Evolutionary conservation across 2,888 invertebrate species (phyloP), one percentile per base, ranked within the genome.

Genomic region (Macaria liturata): DNA sequence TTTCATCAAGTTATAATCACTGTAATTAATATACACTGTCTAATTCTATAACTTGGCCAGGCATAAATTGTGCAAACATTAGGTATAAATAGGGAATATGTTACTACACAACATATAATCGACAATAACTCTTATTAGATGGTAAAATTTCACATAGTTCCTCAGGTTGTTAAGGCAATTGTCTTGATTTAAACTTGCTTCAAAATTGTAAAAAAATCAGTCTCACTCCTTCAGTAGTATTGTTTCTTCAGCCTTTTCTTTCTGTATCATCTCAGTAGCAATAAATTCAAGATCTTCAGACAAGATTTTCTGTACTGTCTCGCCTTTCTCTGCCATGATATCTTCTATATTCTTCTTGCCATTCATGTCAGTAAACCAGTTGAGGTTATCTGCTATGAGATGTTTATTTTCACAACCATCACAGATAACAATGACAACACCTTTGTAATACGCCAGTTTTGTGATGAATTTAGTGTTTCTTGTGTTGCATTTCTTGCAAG

Each of bases 381-480:
- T 96, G 1, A 99, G 92, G 85, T 99, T 98, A 80, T 99, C 99
- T 0, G 99, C 99, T 67, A 99, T 98, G 32, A 99, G 91, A 86
- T 99, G 99, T 81, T 97, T 95, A 78, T 97, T 98, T 47, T 94
- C 86, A 79, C 99, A 99, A 0, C 96, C 96, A 54, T 94, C 94
- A 82, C 99, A 99, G 54, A 94, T 95, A 0, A 98, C 97, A 66
- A 99, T 97, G 0, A 99, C 98, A 8, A 99, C 96, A 9, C 99
- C 98, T 76, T 95, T 95, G 54, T 95, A 92, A 77, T 99, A 98
- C 0, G 97, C 96, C 20, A 94, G 76, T 87, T 97, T 97, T 0
- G 98, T 96, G 64, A 99, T 98, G 8, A 93, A 92, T 81, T 98
- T 96, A 1, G 93, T 88, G 77, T 96, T 97, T 64, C 96, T 93